Evolutionary conservation across 2,797 vertebrate genomes (phyloP).

Genomic region (Pipistrellus pipistrellus): DNA sequence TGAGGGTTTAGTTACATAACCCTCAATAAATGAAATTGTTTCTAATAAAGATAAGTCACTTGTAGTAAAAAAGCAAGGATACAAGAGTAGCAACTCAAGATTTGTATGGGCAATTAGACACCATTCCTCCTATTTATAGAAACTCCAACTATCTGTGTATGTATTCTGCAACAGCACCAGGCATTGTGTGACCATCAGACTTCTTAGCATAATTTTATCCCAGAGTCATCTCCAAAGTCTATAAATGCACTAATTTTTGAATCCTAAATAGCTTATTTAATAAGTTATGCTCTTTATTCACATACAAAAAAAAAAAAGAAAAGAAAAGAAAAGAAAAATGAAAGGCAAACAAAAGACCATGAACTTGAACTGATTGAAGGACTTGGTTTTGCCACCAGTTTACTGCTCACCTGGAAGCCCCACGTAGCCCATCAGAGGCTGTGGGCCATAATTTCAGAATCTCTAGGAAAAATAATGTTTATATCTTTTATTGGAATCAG

Average conservation of each 20-base stretch:
- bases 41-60: background rate
- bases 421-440: background rate
- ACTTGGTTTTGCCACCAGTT: background rate
- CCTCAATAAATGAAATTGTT: background rate
- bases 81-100: background rate
- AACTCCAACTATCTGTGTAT: background rate
- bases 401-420: background rate
- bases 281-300: background rate
- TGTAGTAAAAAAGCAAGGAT: background rate
- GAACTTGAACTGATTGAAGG: background rate
- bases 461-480: background rate
- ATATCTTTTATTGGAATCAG: background rate
- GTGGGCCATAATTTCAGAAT: background rate
- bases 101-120: background rate
- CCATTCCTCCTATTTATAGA: background rate
- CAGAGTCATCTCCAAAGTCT: background rate
- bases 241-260: constrained; percentile 39
- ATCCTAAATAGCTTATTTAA: constrained; percentile 31
- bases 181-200: background rate
- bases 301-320: background rate
- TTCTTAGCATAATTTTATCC: constrained; percentile 37
- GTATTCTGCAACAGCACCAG: background rate
- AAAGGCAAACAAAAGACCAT: background rate
- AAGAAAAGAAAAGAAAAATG: too few species aligned
- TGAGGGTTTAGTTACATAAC: background rate